Conservation (phyloP, 2,113 vertebrate genomes). For the Macrotis lagotis region DNA sequence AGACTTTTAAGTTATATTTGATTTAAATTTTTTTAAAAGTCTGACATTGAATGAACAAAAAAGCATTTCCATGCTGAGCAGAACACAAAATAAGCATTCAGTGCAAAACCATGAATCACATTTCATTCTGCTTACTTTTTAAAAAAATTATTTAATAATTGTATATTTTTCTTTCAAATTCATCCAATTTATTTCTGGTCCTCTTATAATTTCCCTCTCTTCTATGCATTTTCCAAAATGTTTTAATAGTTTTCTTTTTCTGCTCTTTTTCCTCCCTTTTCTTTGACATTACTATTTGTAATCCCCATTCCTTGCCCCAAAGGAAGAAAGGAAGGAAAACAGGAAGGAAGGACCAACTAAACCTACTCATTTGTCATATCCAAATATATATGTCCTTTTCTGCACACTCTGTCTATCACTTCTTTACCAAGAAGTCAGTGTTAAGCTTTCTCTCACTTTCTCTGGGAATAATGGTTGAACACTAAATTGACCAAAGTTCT, state of each 20-base stretch:
- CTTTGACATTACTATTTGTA: neutral
- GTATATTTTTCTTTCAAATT: neutral
- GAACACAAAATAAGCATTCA: neutral
- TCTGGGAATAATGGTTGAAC: neutral
- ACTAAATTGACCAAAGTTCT: neutral
- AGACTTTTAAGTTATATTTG: neutral
- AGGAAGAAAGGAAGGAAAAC: neutral
- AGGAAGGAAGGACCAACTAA: neutral
- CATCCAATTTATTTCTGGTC: neutral
- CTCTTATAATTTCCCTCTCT: neutral
- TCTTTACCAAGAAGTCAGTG: neutral
- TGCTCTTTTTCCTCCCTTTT: no score
- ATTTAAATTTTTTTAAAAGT: neutral
- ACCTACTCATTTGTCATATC: neutral
- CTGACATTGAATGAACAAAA: neutral
- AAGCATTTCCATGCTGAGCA: neutral
- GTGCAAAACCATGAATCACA: neutral
- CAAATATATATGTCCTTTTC: neutral
- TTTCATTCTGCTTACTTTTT: neutral
- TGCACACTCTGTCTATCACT: neutral
- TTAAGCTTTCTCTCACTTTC: neutral
- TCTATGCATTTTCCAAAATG: neutral
- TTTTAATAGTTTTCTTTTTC: neutral
- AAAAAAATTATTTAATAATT: neutral
- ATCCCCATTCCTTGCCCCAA: no score